phyloP scores from a whole-genome alignment of 2,888 invertebrate genomes.

The Lithophane semibrunnea region DNA sequence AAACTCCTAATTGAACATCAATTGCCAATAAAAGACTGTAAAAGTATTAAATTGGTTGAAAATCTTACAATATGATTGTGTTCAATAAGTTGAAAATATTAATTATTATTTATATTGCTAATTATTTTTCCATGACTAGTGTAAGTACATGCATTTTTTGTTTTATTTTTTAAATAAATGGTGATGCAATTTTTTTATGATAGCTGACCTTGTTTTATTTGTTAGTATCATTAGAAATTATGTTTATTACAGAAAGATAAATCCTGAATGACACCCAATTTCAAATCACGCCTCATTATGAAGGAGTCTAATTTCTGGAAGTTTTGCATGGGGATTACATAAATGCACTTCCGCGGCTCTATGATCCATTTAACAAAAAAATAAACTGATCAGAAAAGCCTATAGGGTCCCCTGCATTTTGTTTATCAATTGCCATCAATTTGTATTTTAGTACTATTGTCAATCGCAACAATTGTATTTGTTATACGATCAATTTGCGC shows the following conservation, averaged over 20 bases:
- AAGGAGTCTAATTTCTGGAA: not conserved
- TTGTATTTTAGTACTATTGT: too few relatives aligned
- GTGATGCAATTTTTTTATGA: constrained; percentile 24
- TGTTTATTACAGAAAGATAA: not conserved
- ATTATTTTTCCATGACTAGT: constrained; percentile 39
- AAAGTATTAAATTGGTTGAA: constrained; percentile 57
- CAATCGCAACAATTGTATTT: too few relatives aligned
- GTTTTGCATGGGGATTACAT: not conserved
- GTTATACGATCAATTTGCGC: too few relatives aligned
- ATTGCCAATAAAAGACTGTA: constrained; percentile 56
- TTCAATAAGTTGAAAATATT: constrained; percentile 47
- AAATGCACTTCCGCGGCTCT: not conserved
- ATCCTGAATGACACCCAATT: not conserved
- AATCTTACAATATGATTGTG: constrained; percentile 41
- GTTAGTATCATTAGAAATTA: not conserved
- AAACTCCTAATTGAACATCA: constrained; percentile 49
- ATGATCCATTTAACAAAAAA: not conserved
- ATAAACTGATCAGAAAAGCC: not conserved
- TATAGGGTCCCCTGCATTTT: too few relatives aligned
- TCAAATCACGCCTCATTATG: not conserved
- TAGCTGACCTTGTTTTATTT: constrained; percentile 5
- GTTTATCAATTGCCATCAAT: too few relatives aligned
- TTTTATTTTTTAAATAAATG: constrained; percentile 25
- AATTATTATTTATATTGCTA: constrained; percentile 51
- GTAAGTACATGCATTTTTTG: constrained; percentile 54